Evolutionary conservation across 2,113 vertebrate genomes (phyloP).

Genomic region (Phainopepla nitens): DNA sequence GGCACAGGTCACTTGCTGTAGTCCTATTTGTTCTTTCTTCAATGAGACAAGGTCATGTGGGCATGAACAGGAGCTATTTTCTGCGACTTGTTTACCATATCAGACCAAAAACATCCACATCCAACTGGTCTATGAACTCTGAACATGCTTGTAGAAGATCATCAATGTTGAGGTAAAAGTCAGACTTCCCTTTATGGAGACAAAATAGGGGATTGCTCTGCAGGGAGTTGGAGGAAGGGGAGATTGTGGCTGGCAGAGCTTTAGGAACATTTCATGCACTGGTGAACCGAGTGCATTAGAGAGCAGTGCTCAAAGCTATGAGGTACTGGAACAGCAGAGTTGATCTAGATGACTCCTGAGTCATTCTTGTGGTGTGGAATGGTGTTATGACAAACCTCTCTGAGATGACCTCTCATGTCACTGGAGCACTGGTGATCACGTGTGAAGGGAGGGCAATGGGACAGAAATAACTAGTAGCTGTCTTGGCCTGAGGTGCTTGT

Average conservation of each 20-base stretch:
- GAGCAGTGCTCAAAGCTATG: background rate
- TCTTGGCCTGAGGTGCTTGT: background rate
- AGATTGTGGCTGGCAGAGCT: background rate
- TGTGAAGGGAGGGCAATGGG: background rate
- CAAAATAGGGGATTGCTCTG: background rate
- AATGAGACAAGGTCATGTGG: background rate
- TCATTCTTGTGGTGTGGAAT: background rate
- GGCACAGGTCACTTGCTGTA: background rate
- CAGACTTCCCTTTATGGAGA: background rate
- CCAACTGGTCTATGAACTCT: background rate
- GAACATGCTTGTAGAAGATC: background rate
- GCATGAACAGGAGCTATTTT: background rate
- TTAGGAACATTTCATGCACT: background rate
- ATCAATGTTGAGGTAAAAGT: background rate
- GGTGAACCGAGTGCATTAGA: background rate
- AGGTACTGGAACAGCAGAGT: background rate
- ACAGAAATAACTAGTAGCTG: background rate
- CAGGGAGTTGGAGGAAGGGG: background rate
- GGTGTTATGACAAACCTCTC: background rate
- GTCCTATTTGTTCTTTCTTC: background rate
- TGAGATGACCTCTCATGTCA: background rate
- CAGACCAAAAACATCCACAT: background rate
- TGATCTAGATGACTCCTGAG: background rate
- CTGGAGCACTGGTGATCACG: background rate
- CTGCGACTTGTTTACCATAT: background rate